Evolutionary conservation across 2,797 vertebrate genomes (phyloP), one percentile per base, ranked within the genome.

Genomic region (Notoglanidium macrostoma): DNA sequence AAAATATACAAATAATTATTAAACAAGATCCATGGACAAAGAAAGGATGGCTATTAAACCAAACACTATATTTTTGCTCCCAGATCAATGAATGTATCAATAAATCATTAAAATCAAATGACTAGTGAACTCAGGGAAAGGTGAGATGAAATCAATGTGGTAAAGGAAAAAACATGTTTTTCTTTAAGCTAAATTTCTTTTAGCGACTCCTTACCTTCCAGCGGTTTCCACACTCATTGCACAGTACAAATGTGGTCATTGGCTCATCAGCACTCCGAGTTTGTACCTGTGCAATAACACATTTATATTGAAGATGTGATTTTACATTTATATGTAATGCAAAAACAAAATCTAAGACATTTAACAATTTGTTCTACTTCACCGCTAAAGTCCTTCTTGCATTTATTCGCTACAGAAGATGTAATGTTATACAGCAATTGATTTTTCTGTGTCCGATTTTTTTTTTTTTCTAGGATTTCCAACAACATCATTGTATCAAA

Each of bases 221-320:
- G 93, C 98, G 98, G 93, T 99, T 97, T 59, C 98, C 98, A 8
- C 98, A 99, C 88, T 99, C 98, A 0, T 99, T 99, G 93, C 98
- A 99, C 88, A 99, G 93, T 92, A 98, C 97, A 55, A 99, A 99
- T 0, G 98, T 99, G 9, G 98, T 99, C 98, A 99, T 99, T 59
- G 98, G 98, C 92, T 99, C 98, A 5, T 99, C 98, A 0, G 98
- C 98, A 0, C 98, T 99, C 80, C 98, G 97, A 0, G 98, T 99
- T 94, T 99, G 98, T 87, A 99, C 98, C 98, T 99, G 86, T 61
- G 88, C 10, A 91, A 82, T 89, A 86, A 90, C 80, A 93, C 85
- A 90, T 88, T 81, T 83, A 86, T 65, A 82, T 80, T 63, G 17
- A 80, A 6, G n/a, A 59, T 59, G 54, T 85, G 26, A 5, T 40